These are phyloP conservation scores for Bovichtus diacanthus DNA, from an alignment of 2,797 vertebrate species.

Conservation along the genomic window DNA sequence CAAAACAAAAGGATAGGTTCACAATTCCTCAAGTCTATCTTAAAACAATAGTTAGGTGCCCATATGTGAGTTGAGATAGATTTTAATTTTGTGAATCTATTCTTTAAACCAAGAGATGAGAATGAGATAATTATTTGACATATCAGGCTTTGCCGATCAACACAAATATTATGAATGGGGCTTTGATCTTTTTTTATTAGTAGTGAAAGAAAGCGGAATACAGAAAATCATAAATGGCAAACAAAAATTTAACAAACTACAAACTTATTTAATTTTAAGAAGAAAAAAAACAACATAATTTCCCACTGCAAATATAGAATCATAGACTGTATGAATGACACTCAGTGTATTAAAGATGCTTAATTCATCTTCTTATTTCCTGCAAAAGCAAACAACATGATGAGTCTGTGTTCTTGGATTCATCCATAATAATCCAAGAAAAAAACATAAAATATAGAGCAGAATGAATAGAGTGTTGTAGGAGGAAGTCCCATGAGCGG, in stretches of 20 bases:
- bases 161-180: not conserved
- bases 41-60: too few species aligned
- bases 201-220: conserved; percentile 4
- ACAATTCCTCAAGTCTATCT: too few species aligned
- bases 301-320: conserved; percentile 51
- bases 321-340: not conserved
- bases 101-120: not conserved
- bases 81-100: too few species aligned
- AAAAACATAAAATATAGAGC: not conserved
- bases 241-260: conserved; percentile 8
- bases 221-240: not conserved
- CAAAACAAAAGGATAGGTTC: not conserved
- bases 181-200: conserved; percentile 20
- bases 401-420: not conserved
- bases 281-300: conserved; percentile 1
- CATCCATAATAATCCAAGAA: not conserved
- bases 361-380: conserved; percentile 60
- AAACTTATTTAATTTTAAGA: conserved; percentile 19
- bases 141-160: not conserved
- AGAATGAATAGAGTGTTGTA: not conserved
- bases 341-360: not conserved
- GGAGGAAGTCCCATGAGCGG: not conserved
- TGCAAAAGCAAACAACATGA: conserved; percentile 38
- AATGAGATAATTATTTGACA: not conserved
- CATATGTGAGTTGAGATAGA: not conserved